These are phyloP conservation scores for Drosophila erecta DNA, from an alignment of 1,140 invertebrate species.

Conservation along the genomic window DNA sequence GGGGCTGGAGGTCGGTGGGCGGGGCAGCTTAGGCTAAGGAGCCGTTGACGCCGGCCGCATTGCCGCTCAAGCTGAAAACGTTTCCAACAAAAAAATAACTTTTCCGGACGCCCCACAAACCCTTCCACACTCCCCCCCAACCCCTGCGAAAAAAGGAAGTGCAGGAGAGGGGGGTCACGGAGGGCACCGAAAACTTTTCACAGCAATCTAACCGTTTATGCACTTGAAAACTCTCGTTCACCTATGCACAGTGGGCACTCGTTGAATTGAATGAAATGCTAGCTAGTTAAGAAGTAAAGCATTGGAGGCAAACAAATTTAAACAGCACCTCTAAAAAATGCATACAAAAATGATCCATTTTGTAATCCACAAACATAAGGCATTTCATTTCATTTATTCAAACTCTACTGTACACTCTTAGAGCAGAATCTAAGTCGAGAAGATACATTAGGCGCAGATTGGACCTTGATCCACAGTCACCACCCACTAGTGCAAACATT, in stretches of 20 bases:
- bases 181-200: slow-evolving; percentile 33
- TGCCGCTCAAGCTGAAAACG: slow-evolving; percentile 68
- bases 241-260: slow-evolving; percentile 21
- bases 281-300: neutral
- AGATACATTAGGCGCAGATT: slow-evolving; percentile 28
- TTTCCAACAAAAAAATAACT: slow-evolving; percentile 35
- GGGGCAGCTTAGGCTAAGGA: slow-evolving; percentile 28
- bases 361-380: too few species aligned
- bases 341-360: too few species aligned
- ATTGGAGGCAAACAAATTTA: too few species aligned
- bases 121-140: too few species aligned
- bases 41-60: slow-evolving; percentile 50
- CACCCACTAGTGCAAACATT: neutral
- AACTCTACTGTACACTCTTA: slow-evolving; percentile 9
- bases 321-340: too few species aligned
- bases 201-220: slow-evolving; percentile 63
- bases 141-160: neutral
- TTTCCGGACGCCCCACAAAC: neutral
- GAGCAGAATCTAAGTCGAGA: slow-evolving; percentile 1
- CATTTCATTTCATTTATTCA: too few species aligned
- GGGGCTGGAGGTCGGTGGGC: neutral
- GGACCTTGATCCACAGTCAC: slow-evolving; percentile 22
- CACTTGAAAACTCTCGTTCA: slow-evolving; percentile 50
- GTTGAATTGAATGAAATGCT: neutral
- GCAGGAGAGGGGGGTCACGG: neutral